A percentile compares a stretch with the other conserved stretches of the same genome.
Conservation (phyloP, 2,797 vertebrate species). For the Lycodopsis pacificus region DNA sequence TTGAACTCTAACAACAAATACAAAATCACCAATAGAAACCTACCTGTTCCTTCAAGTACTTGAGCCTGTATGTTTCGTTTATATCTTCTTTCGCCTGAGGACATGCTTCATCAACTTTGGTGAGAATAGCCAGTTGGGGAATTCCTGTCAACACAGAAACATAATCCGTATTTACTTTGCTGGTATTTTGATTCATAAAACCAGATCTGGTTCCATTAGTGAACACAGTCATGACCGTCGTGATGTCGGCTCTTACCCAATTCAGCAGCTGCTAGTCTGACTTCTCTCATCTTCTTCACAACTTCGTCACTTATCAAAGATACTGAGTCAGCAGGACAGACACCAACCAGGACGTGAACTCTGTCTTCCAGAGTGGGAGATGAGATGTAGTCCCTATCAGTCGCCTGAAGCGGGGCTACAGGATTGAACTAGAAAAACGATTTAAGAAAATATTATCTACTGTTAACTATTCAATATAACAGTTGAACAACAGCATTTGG, state of each 20-base stretch:
- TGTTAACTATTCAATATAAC: background rate
- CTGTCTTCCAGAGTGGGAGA: conserved; percentile 31
- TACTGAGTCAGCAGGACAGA: conserved; percentile 13
- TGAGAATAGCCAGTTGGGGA: conserved; percentile 58
- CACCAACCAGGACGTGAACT: conserved; percentile 57
- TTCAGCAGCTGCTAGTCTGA: conserved; percentile 48
- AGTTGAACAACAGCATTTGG: background rate
- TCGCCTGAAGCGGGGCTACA: fast-evolving
- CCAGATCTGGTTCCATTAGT: background rate
- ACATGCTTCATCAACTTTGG: conserved; percentile 57
- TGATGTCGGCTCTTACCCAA: conserved; percentile 35
- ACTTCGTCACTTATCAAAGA: fast-evolving
- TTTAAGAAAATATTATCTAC: background rate
- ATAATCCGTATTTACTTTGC: background rate
- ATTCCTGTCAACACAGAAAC: background rate
- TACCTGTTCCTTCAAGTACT: conserved; percentile 43
- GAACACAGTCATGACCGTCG: background rate
- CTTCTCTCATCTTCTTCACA: conserved; percentile 35
- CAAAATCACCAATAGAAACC: background rate
- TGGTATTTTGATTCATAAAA: background rate
- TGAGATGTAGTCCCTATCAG: background rate
- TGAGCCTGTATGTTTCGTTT: conserved; percentile 4
- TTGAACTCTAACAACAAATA: background rate
- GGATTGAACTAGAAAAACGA: conserved; percentile 43
- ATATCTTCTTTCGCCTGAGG: conserved; percentile 3